Evolutionary conservation across 2,888 invertebrate genomes (phyloP), one percentile per base, ranked within the genome.

Genomic region (Slavum lentiscoides): DNA sequence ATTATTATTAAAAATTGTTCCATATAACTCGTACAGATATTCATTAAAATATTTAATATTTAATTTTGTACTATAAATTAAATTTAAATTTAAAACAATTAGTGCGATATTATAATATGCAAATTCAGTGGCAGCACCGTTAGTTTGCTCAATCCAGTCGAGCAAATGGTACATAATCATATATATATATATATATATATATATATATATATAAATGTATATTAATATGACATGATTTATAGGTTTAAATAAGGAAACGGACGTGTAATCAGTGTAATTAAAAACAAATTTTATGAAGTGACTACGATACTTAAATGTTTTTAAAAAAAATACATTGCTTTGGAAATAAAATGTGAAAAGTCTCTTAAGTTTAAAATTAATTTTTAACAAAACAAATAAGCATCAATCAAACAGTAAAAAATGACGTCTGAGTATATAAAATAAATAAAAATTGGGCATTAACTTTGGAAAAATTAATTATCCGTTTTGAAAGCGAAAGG

Each of bases 51-150:
- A 7, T 69, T 37, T 55, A 30, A 43, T 30, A 30, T 75, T 67
- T 58, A 68, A 43, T 49, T 23, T 39, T n/a, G 23, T n/a, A n/a
- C n/a, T 13, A 13, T 59, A 43, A 75, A 76, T 68, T 59, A 49
- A 43, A 76, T 59, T 76, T 23, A 59, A 77, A 69, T 2, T 19
- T 49, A 64, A 58, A 76, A 59, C 21, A 43, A 43, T 68, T 43
- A 68, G n/a, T 49, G 30, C 49, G 59, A 75, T 68, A 15, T 67
- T 59, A 75, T 30, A 53, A 23, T 43, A 66, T 11, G 43, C 21
- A 55, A 37, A 76, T 68, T 59, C 30, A 49, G 37, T 77, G 19
- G 59, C 30, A 62, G 69, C 62, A 62, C 77, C 62, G 70, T 70
- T 77, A 62, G 70, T 17, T 77, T 55, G 4, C 39, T 80, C 55